Percentiles rank a stretch among this genome's conserved stretches.
phyloP scores from a whole-genome alignment of 2,113 vertebrate genomes.

The Scytalopus superciliaris region DNA sequence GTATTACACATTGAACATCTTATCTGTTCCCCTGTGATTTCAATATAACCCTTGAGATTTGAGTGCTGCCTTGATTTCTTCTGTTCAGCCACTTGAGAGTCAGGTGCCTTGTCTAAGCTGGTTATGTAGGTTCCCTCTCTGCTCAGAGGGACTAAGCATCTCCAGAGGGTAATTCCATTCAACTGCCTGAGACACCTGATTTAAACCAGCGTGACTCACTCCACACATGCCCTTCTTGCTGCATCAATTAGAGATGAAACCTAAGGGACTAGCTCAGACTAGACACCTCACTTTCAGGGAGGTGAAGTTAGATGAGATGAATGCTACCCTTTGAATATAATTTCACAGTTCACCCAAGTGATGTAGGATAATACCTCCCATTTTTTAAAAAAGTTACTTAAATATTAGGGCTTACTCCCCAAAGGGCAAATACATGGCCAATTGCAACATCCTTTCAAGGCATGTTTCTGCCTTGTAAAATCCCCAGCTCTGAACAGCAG shows the following conservation, averaged over 20 bases:
- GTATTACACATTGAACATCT: background rate
- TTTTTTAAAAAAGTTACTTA: background rate
- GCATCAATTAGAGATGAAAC: background rate
- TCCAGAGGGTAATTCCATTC: background rate
- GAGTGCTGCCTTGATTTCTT: background rate
- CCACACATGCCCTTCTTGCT: background rate
- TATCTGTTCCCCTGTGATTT: background rate
- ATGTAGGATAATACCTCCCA: background rate
- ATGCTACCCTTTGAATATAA: background rate
- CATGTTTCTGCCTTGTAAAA: background rate
- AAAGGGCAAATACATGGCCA: background rate
- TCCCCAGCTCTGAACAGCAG: background rate
- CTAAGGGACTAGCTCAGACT: constrained; percentile 28
- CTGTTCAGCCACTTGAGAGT: background rate
- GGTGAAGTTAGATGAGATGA: background rate
- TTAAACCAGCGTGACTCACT: background rate
- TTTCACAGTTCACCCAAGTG: background rate
- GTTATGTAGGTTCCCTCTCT: background rate
- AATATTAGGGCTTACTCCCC: background rate
- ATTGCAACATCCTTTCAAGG: background rate
- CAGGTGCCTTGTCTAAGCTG: background rate
- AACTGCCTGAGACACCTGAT: background rate
- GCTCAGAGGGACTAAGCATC: background rate
- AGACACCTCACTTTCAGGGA: background rate
- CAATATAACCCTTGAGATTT: background rate